Percentiles rank a stretch among this genome's conserved stretches.
These are phyloP conservation scores for Onychomys torridus DNA, from an alignment of 2,797 vertebrate species.

Conservation along the genomic window DNA sequence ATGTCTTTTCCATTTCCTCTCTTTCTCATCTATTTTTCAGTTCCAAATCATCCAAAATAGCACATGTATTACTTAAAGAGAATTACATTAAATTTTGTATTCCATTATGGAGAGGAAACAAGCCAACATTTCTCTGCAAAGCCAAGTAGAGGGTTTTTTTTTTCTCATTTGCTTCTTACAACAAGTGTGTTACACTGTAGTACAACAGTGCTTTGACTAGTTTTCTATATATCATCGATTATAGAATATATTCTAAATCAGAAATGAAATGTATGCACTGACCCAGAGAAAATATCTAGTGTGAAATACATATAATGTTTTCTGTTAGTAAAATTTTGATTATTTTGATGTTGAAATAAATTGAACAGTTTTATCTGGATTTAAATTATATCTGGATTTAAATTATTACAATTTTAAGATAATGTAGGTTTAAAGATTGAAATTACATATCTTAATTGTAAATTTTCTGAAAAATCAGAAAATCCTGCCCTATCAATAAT, in stretches of 20 bases:
- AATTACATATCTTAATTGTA: neutral
- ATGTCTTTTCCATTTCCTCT: neutral
- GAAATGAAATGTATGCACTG: neutral
- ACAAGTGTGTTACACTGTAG: neutral
- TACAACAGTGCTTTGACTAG: neutral
- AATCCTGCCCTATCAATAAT: neutral
- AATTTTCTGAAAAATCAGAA: conserved; percentile 21
- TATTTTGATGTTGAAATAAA: neutral
- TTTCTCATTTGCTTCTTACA: neutral
- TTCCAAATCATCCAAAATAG: neutral
- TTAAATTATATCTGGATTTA: neutral
- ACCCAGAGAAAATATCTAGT: neutral
- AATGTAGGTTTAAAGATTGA: neutral
- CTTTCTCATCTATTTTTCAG: neutral
- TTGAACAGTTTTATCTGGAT: neutral
- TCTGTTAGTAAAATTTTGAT: neutral
- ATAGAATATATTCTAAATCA: neutral
- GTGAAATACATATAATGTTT: neutral
- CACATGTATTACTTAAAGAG: neutral
- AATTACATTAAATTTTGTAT: neutral
- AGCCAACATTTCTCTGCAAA: neutral
- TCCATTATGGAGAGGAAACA: neutral
- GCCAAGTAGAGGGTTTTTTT: neutral
- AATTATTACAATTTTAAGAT: neutral
- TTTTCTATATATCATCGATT: neutral